Conservation (phyloP, 2,888 invertebrate species). For the Unio delphinus region DNA sequence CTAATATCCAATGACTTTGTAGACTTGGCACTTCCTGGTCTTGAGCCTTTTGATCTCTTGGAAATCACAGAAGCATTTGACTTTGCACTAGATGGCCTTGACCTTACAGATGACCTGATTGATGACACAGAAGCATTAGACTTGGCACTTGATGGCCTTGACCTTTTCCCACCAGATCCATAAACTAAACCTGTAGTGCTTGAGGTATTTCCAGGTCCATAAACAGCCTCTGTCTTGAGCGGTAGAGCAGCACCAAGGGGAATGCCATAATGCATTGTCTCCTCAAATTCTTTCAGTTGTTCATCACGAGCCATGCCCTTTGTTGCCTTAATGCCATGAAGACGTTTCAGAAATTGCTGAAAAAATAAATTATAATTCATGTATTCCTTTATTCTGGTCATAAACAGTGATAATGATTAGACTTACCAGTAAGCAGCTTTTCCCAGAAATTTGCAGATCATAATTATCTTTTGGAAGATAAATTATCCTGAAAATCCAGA, state of each 20-base stretch:
- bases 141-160: constrained; percentile 18
- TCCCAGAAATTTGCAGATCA: too few species aligned
- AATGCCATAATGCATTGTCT: constrained; percentile 50
- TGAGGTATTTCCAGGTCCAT: too few species aligned
- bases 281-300: constrained; percentile 52
- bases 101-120: constrained; percentile 15
- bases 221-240: background rate
- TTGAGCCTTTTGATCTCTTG: constrained; percentile 28
- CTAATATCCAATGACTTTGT: constrained; percentile 16
- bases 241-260: constrained; percentile 44
- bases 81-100: constrained; percentile 45
- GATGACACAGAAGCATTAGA: constrained; percentile 11
- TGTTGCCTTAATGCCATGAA: constrained; percentile 52
- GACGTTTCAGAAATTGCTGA: constrained; percentile 56
- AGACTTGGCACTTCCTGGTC: constrained; percentile 52
- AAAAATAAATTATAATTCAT: constrained; percentile 20
- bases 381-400: too few species aligned
- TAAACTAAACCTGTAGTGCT: too few species aligned
- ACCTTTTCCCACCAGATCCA: constrained; percentile 4
- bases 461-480: too few species aligned
- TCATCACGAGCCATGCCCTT: constrained; percentile 53
- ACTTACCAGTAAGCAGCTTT: too few species aligned
- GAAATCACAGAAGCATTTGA: constrained; percentile 26
- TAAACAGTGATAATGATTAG: too few species aligned
- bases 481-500: too few species aligned